These are phyloP conservation scores for Mellilla xanthometata DNA, from an alignment of 2,888 invertebrate genomes.

Conservation along the genomic window DNA sequence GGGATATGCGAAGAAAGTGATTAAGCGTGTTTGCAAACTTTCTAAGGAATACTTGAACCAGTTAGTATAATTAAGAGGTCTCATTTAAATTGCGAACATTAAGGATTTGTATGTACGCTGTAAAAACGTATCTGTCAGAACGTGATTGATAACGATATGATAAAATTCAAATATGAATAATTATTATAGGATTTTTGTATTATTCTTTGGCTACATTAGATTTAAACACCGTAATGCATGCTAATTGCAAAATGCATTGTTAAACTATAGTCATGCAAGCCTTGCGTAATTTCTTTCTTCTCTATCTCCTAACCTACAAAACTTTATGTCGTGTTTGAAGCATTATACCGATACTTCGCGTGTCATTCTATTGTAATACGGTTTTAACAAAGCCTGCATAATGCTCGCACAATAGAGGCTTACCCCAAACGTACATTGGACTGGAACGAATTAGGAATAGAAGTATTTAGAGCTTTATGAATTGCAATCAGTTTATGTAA, in stretches of 20 bases:
- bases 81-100: no score
- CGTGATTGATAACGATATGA: no score
- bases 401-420: slow-evolving; percentile 67
- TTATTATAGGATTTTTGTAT: no score
- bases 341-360: slow-evolving; percentile 71
- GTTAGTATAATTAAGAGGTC: not conserved
- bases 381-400: slow-evolving; percentile 69
- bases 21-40: not conserved
- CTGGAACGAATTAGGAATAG: slow-evolving; percentile 63
- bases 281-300: no score
- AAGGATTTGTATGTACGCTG: no score
- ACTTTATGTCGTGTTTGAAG: slow-evolving; percentile 48
- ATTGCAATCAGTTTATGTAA: slow-evolving; percentile 20
- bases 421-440: slow-evolving; percentile 50
- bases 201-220: no score
- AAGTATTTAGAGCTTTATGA: slow-evolving; percentile 19
- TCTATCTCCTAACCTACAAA: slow-evolving; percentile 12
- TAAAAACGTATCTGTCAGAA: no score
- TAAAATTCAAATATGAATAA: no score
- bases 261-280: no score
- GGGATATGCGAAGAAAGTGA: not conserved
- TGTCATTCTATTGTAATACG: slow-evolving; percentile 71
- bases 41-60: no score
- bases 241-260: no score
- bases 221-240: no score